These are phyloP conservation scores for Semicossyphus pulcher DNA, from an alignment of 2,113 vertebrate species.

Conservation along the genomic window DNA sequence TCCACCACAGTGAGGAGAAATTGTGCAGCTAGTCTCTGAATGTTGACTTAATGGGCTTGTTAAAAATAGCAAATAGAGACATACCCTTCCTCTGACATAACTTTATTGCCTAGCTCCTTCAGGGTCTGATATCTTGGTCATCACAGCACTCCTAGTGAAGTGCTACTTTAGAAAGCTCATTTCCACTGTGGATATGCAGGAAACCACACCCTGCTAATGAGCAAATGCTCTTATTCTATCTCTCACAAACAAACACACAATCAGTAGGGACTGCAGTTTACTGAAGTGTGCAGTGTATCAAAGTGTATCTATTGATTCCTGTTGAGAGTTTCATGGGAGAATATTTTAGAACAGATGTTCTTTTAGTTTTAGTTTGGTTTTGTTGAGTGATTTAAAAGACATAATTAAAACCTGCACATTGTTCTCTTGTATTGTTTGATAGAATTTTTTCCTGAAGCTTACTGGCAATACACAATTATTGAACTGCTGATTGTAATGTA, in stretches of 20 bases:
- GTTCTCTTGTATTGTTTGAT: too few species aligned
- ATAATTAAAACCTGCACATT: too few species aligned
- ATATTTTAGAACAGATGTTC: constrained; percentile 37
- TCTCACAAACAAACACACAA: constrained; percentile 36
- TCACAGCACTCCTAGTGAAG: constrained; percentile 49
- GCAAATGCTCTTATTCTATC: constrained; percentile 37
- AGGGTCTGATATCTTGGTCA: constrained; percentile 19
- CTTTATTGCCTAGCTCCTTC: neutral
- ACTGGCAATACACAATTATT: too few species aligned
- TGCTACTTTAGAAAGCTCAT: constrained; percentile 29
- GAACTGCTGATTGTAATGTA: too few species aligned
- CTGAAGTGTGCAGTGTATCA: constrained; percentile 21
- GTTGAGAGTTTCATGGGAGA: neutral
- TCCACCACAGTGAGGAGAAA: too few species aligned
- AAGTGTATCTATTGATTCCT: constrained; percentile 33
- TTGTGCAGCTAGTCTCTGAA: too few species aligned
- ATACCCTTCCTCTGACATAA: too few species aligned
- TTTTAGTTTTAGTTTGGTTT: too few species aligned
- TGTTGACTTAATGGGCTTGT: too few species aligned
- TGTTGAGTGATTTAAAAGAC: too few species aligned
- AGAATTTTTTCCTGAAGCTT: too few species aligned
- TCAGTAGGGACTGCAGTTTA: constrained; percentile 32
- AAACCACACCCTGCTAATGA: constrained; percentile 64
- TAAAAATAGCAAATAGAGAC: constrained; percentile 11
- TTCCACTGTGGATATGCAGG: constrained; percentile 47